Conservation (phyloP, 2,113 vertebrate genomes). For the Lepidothrix coronata region DNA sequence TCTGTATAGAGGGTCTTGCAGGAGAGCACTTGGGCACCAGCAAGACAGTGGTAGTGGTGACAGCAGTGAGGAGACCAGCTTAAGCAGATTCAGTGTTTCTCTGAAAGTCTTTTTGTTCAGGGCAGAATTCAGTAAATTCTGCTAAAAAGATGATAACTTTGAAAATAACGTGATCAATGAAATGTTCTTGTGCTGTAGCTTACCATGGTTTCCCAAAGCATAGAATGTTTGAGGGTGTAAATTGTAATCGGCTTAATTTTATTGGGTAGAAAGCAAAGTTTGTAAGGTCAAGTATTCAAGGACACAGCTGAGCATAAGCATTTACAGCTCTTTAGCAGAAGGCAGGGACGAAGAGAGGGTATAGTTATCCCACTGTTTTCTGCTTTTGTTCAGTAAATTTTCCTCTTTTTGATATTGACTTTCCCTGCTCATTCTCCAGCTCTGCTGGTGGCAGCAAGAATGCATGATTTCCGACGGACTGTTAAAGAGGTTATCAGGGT, state of each 20-base stretch:
- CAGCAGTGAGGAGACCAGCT: neutral
- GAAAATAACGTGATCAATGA: neutral
- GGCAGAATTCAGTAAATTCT: neutral
- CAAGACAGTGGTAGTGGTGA: neutral
- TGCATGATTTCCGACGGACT: slow-evolving; percentile 93
- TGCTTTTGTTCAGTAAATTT: neutral
- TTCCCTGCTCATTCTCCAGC: slow-evolving; percentile 72
- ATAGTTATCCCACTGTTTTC: neutral
- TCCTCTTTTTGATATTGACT: slow-evolving; percentile 2
- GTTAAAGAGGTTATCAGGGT: slow-evolving; percentile 91
- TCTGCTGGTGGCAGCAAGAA: slow-evolving; percentile 90
- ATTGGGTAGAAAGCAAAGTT: neutral
- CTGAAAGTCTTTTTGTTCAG: neutral
- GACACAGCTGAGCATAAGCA: neutral
- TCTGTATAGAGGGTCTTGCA: neutral
- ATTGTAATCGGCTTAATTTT: neutral
- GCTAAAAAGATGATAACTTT: neutral
- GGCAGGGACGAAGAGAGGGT: neutral
- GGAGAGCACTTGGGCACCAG: neutral
- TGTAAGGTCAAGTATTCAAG: neutral
- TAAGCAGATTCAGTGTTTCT: neutral
- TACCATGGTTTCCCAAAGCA: neutral
- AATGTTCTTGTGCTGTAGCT: neutral
- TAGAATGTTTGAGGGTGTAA: neutral
- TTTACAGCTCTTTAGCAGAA: neutral